Evolutionary conservation across 1,140 invertebrate genomes (phyloP), one percentile per base, ranked within the genome.

Genomic region (Plectrocnemia conspersa): DNA sequence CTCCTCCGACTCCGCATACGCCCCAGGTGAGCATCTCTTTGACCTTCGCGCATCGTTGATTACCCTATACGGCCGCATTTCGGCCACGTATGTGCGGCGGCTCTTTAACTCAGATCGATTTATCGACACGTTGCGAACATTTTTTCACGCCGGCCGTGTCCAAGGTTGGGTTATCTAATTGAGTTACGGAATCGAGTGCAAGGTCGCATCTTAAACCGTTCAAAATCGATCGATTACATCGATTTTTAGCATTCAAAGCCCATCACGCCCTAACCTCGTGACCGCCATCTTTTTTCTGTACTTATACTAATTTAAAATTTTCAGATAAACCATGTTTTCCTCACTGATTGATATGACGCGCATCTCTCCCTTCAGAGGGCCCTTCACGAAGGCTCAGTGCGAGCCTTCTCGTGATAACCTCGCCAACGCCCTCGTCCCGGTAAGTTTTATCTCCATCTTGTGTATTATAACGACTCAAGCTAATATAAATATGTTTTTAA

Each of bases 311-410:
- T n/a, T n/a, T n/a, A n/a, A n/a, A n/a, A n/a, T n/a, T n/a, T n/a
- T n/a, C n/a, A 42, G 11, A 25, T 15, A 18, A 24, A 47, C 19
- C 6, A 50, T 50, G 47, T 50, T 50, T 50, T 50, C 47, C 13
- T 85, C 83, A 56, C 66, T 89, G 58, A 63, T 85, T 62, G 86
- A 90, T 66, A 73, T 81, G 63, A 81, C 82, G 42, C 86, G 86
- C 73, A 84, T 79, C 71, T 88, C 81, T 64, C 82, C 83, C 18
- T 89, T 91, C 74, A 77, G 77, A 55, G 78, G 78, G 52, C 83
- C 86, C 15, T 77, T 89, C 62, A 73, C 77, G 47, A 75, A 74
- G 21, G 81, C 75, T 23, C 76, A 78, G 55, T 84, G 82, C 70
- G 78, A 84, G 64, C 65, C 75, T 58, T 45, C 67, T 50, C 35